Evolutionary conservation across 2,113 vertebrate genomes (phyloP), one percentile per base, ranked within the genome.

Genomic region (Triplophysa dalaica): DNA sequence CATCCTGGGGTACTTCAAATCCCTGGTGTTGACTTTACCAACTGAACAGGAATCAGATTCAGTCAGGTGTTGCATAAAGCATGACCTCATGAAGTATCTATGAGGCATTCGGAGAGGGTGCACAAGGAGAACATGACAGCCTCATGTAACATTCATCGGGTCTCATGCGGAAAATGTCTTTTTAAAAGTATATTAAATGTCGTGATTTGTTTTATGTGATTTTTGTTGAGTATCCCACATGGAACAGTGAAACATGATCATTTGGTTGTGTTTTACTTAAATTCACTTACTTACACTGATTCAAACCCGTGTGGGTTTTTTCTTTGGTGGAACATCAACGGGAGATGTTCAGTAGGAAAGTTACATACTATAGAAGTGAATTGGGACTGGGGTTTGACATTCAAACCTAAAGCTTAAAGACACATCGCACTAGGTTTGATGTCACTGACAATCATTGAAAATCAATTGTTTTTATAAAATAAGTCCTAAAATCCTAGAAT

Each of bases 11-110:
- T 41, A 69, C 56, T 22, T 54, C 62, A 77, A 75, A 63, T 63
- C 60, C 73, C 41, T 4, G 43, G 73, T 75, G 73, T 45, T 75
- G 48, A 17, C 41, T 63, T 29, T 9, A 4, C 38, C 45, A 75
- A 63, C 41, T 7, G 58, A 43, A 64, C 33, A 48, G 62, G 33
- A 33, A 24, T 17, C 38, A n/a, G 78, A 67, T 64, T 54, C 17
- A 56, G 52, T 69, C 22, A 66, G 52, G 58, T 60, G 33, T 66
- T 70, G 58, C 61, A 64, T 84, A 61, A 66, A 81, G 70, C n/a
- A 75, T 26, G 33, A 60, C 24, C 62, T 8, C 12, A 26, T 75
- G 63, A 70, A 76, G 61, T 66, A 75, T 69, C 62, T 50, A 68
- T 81, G 24, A 75, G n/a, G 24, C 38, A 54, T 72, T 81, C 52